phyloP scores from a whole-genome alignment of 2,888 invertebrate species.

The Sphaerophoria taeniata region DNA sequence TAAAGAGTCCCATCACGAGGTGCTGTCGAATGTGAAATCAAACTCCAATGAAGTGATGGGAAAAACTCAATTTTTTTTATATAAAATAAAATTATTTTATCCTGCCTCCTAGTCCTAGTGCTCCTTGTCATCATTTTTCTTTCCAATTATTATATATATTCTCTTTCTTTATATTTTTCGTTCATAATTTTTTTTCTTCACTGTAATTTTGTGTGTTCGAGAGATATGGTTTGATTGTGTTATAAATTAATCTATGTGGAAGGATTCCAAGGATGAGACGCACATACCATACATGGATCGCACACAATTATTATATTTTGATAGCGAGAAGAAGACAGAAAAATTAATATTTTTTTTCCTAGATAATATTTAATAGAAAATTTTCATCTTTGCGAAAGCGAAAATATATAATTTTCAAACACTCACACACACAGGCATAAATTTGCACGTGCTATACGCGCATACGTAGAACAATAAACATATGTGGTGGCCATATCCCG shows the following conservation, averaged over 20 bases:
- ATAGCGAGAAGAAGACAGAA: constrained; percentile 26
- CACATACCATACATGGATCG: neutral
- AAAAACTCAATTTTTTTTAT: constrained; percentile 50
- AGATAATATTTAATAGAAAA: constrained; percentile 75
- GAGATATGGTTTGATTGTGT: constrained; percentile 60
- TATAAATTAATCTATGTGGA: constrained; percentile 69
- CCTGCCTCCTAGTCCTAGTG: constrained; percentile 19
- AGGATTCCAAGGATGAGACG: constrained; percentile 42
- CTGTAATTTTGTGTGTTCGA: constrained; percentile 61
- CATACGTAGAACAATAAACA: constrained; percentile 41
- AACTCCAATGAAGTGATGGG: constrained; percentile 73
- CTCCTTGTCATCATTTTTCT: constrained; percentile 65
- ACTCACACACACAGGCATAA: constrained; percentile 11
- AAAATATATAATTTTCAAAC: constrained; percentile 64
- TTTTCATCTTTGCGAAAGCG: constrained; percentile 65
- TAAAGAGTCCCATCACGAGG: constrained; percentile 51
- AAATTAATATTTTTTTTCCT: constrained; percentile 53
- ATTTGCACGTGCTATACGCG: neutral
- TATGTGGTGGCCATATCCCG: constrained; percentile 24
- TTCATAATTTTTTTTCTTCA: constrained; percentile 50
- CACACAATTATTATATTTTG: constrained; percentile 15
- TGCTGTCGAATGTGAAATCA: constrained; percentile 73
- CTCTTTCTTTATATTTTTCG: constrained; percentile 31
- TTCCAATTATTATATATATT: constrained; percentile 74
- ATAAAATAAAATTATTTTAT: neutral